Base-by-base conservation (phyloP, 2,113 vertebrate genomes). In the Motacilla alba region DNA sequence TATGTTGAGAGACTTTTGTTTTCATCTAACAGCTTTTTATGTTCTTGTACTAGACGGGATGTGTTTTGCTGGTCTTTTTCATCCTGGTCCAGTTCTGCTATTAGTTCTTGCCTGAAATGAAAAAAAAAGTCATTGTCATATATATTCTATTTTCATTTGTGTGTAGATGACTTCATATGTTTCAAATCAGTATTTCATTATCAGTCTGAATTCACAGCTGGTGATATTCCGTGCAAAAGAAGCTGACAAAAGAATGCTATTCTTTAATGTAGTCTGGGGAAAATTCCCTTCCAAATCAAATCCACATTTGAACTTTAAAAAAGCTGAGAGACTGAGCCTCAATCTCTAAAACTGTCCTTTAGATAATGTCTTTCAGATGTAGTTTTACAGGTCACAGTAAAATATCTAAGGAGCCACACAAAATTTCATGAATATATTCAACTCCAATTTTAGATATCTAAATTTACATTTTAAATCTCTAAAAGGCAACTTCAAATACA, bases 1-100 rank as follows among this genome's bases (percentile, higher is more conserved):
- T 99, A 99, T 14, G 99, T 99, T 95, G 99, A 99, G 97, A 99
- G 98, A 97, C 99, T 99, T 98, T 99, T 99, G 97, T 99, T 99
- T 98, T 99, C 99, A 97, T 99, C 99, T 97, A 99, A 98, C 90
- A 99, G 98, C 98, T 99, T 99, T 97, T 99, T 99, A 98, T 99
- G 99, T 98, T 99, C 99, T 97, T 99, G 99, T 94, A 99, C 99
- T 96, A 99, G 98, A 89, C 99, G 99, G 85, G 99, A 99, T 73
- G 99, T 99, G 95, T 99, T 99, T 98, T 99, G 99, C 98, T 99
- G 99, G 98, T 99, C 99, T 98, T 99, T 99, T 98, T 99, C 99
- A 96, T 99, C 99, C 98, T 99, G 99, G 98, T 99, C 99, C 97
- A 99, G 98, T 98, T 99, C 99, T 88, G 99, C 99, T 94, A 99